Percentiles rank a stretch among this genome's conserved stretches.
Evolutionary conservation across 2,113 vertebrate genomes (phyloP).

Genomic region (Pantherophis guttatus): DNA sequence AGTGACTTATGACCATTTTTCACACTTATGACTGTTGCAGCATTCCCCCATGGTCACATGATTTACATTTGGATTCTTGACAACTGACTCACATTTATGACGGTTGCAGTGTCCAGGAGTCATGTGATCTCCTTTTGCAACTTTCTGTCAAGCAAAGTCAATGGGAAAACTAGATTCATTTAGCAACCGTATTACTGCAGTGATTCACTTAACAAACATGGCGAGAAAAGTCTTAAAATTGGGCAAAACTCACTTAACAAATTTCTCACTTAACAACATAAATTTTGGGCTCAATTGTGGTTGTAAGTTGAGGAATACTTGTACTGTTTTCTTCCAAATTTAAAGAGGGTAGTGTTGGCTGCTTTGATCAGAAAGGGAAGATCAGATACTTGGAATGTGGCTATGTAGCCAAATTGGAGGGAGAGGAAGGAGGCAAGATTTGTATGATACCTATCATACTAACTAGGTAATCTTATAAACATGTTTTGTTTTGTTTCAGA

Average conservation of each 20-base stretch:
- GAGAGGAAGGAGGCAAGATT: not conserved
- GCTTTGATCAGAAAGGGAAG: too few species aligned
- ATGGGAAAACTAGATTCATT: not conserved
- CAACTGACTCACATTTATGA: not conserved
- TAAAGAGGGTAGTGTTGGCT: not conserved
- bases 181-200: not conserved
- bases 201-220: not conserved
- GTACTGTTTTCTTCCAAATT: not conserved
- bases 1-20: not conserved
- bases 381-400: not conserved
- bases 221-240: too few species aligned
- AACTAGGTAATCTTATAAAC: not conserved
- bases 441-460: not conserved
- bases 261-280: not conserved
- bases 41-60: not conserved
- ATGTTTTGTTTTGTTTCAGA: conserved; percentile 68
- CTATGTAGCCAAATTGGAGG: not conserved
- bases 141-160: not conserved
- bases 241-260: not conserved
- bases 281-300: not conserved
- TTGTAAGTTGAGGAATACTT: not conserved
- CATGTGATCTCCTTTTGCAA: not conserved
- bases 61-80: not conserved
- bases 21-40: not conserved
- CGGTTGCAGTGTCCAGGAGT: not conserved